A percentile compares a stretch with the other conserved stretches of the same genome.
phyloP scores from a whole-genome alignment of 2,797 vertebrate genomes.

The Poeciliopsis gracilis region DNA sequence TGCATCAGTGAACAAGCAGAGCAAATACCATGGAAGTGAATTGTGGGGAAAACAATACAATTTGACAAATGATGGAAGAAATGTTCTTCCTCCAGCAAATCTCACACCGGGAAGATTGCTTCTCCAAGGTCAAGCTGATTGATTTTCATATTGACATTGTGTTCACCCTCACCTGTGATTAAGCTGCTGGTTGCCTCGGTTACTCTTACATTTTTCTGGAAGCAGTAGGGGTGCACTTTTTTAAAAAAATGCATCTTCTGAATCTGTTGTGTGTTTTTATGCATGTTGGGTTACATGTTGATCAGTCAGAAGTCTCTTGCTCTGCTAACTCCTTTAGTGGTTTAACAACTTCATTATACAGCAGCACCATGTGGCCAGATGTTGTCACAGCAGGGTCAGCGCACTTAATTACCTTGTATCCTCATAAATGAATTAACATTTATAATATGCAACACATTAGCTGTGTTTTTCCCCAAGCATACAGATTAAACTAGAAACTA shows the following conservation, averaged over 20 bases:
- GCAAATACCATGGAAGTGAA: background rate
- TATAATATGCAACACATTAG: background rate
- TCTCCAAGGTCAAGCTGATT: no score
- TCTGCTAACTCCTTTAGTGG: background rate
- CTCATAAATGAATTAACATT: background rate
- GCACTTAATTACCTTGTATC: background rate
- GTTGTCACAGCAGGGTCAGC: background rate
- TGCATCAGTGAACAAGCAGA: background rate
- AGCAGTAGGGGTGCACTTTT: no score
- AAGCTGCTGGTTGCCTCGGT: no score
- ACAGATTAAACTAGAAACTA: background rate
- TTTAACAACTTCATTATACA: background rate
- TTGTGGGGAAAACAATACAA: background rate
- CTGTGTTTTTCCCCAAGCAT: background rate
- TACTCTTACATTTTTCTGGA: no score
- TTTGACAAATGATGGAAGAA: no score
- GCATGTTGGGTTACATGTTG: background rate
- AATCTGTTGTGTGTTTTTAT: background rate
- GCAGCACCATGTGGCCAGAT: background rate
- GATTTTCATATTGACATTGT: no score
- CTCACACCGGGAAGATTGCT: no score
- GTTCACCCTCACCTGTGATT: no score
- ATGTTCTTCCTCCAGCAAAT: no score
- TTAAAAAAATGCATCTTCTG: no score
- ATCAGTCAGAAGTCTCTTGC: background rate